Evolutionary conservation across 92 coral and sea anemone genomes (phyloP).

Genomic region (Siderastrea siderea): DNA sequence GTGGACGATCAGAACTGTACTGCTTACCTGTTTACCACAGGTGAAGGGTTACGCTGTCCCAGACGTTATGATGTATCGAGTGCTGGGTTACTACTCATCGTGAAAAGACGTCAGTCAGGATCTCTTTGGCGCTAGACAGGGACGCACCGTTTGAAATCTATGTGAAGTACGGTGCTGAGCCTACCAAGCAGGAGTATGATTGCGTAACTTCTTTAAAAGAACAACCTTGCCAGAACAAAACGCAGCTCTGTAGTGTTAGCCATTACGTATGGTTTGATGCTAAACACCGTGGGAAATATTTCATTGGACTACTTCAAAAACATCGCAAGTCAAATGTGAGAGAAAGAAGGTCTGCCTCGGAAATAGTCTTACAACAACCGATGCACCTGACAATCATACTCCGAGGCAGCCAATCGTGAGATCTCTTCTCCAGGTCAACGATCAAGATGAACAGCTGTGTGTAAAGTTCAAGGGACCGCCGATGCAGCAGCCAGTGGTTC

Average conservation of each 20-base stretch:
- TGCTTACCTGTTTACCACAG: not conserved
- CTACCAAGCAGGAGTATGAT: not conserved
- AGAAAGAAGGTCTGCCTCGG: not conserved
- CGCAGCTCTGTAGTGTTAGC: not conserved
- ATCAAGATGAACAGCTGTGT: not conserved
- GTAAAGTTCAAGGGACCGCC: no score
- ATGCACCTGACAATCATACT: not conserved
- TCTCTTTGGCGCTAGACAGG: not conserved
- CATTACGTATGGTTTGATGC: conserved; percentile 22
- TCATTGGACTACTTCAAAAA: conserved; percentile 4
- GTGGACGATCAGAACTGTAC: conserved; percentile 27
- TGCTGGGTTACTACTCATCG: not conserved
- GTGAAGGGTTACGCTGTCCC: conserved; percentile 19
- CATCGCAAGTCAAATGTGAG: no score
- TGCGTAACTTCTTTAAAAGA: not conserved
- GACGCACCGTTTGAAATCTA: no score
- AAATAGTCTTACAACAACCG: not conserved
- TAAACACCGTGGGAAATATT: conserved; percentile 17
- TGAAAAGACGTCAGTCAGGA: not conserved
- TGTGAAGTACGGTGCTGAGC: not conserved
- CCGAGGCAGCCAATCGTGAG: not conserved
- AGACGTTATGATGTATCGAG: conserved; percentile 13
- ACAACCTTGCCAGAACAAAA: not conserved
- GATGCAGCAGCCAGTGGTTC: no score
- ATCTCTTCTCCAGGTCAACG: not conserved